These are phyloP conservation scores for Pseudomugil gertrudae DNA, from an alignment of 2,797 vertebrate genomes.

Conservation along the genomic window DNA sequence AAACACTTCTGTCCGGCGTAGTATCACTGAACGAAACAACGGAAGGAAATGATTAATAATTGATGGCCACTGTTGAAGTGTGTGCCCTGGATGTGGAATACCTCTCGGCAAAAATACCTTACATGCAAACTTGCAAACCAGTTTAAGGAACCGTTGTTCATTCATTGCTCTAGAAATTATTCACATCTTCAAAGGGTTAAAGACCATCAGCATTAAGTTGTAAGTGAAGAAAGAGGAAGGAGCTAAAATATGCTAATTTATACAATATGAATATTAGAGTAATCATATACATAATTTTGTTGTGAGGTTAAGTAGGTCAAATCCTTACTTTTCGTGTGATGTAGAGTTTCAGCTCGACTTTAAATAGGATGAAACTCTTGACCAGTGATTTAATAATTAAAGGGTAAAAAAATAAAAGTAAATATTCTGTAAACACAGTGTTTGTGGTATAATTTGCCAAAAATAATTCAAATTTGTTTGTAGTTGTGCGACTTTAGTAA, in stretches of 20 bases:
- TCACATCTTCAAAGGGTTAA: slow-evolving; percentile 63
- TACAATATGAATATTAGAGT: slow-evolving; percentile 56
- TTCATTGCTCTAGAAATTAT: slow-evolving; percentile 54
- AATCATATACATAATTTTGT: slow-evolving; percentile 47
- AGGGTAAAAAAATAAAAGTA: not conserved
- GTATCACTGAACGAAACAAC: slow-evolving; percentile 42
- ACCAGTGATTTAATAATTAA: not conserved
- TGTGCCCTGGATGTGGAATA: slow-evolving; percentile 46
- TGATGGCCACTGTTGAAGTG: slow-evolving; percentile 66
- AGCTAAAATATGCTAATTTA: slow-evolving; percentile 65
- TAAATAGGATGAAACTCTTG: slow-evolving; percentile 25
- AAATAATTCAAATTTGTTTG: not conserved
- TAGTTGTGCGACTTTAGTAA: not conserved
- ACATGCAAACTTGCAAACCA: slow-evolving; percentile 34
- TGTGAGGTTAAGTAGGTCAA: slow-evolving; percentile 73
- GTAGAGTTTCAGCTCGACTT: slow-evolving; percentile 42
- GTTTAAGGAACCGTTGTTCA: slow-evolving; percentile 50
- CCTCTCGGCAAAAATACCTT: slow-evolving; percentile 50
- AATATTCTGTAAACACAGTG: not conserved
- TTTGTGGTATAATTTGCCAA: not conserved
- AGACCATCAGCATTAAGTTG: slow-evolving; percentile 28
- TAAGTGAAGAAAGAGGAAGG: slow-evolving; percentile 35
- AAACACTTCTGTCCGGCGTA: slow-evolving; percentile 27
- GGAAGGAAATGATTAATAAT: slow-evolving; percentile 68
- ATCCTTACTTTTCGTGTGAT: slow-evolving; percentile 55